These are phyloP conservation scores for Meloidogyne floridensis DNA, from an alignment of 1,140 invertebrate genomes.

Conservation along the genomic window DNA sequence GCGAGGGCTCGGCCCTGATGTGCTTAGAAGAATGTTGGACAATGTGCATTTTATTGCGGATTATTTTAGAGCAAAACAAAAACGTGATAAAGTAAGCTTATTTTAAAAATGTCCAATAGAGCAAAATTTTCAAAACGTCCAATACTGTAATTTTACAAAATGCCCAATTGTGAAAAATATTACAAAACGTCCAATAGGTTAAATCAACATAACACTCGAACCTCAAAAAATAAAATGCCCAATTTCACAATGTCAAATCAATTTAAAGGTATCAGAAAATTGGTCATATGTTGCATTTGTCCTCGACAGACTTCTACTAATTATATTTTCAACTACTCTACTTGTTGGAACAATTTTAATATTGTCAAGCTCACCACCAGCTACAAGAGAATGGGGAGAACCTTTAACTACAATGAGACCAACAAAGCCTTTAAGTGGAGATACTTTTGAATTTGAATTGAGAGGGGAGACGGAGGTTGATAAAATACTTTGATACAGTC, in stretches of 20 bases:
- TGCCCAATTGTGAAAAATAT: too few relatives aligned
- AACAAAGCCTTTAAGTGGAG: constrained; percentile 61
- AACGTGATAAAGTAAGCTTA: constrained; percentile 52
- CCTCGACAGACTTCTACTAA: constrained; percentile 92
- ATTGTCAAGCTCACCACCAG: constrained; percentile 88
- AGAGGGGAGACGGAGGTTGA: background rate
- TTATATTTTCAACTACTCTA: constrained; percentile 91
- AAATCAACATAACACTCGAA: too few relatives aligned
- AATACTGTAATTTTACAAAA: too few relatives aligned
- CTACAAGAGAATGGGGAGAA: constrained; percentile 77
- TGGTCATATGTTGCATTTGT: constrained; percentile 99
- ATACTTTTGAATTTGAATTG: constrained; percentile 52
- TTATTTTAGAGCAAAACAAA: constrained; percentile 59
- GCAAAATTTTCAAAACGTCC: too few relatives aligned
- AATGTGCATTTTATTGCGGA: constrained; percentile 64
- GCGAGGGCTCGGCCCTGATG: constrained; percentile 62
- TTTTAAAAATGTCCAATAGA: too few relatives aligned
- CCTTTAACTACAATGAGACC: constrained; percentile 69
- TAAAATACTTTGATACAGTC: too few relatives aligned
- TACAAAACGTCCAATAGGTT: too few relatives aligned
- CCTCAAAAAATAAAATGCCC: background rate
- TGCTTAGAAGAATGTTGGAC: constrained; percentile 63
- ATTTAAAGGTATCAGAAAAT: constrained; percentile 72
- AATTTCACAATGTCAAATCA: too few relatives aligned
- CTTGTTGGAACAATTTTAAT: constrained; percentile 78